These are phyloP conservation scores for Ophioninae sp. DNA, from an alignment of 2,888 invertebrate genomes.

Conservation along the genomic window DNA sequence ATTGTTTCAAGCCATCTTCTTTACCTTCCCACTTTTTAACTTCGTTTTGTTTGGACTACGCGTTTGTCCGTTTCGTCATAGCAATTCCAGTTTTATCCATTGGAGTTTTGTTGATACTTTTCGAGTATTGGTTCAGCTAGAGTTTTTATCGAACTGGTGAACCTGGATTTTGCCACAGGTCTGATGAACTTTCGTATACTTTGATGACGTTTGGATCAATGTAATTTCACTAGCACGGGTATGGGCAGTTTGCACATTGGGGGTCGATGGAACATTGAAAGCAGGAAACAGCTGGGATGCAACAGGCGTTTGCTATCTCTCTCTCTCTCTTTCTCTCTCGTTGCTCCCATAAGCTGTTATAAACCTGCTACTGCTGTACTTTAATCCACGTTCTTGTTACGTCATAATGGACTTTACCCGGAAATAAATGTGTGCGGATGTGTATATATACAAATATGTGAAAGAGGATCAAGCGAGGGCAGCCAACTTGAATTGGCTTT, in stretches of 20 bases:
- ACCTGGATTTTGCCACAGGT: background rate
- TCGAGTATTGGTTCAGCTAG: constrained; percentile 17
- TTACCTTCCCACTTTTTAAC: background rate
- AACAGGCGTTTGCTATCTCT: constrained; percentile 57
- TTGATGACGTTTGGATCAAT: background rate
- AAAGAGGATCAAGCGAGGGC: background rate
- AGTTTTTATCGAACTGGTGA: constrained; percentile 4
- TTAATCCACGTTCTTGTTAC: constrained; percentile 31
- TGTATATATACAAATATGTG: background rate
- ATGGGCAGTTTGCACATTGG: background rate
- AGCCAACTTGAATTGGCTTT: background rate
- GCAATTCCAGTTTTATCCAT: constrained; percentile 20
- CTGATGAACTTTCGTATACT: background rate
- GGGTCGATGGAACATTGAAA: background rate
- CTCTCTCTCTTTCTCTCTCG: constrained; percentile 17
- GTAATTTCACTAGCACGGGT: background rate
- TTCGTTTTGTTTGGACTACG: background rate
- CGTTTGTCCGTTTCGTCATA: background rate
- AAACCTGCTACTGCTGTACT: constrained; percentile 47
- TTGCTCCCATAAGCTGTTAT: constrained; percentile 55
- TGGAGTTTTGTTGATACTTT: constrained; percentile 30
- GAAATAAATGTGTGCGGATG: background rate
- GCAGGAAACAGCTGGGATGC: constrained; percentile 40
- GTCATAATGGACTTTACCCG: constrained; percentile 37
- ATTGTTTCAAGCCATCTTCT: constrained; percentile 49